These are phyloP conservation scores for Diachasma alloeum DNA, from an alignment of 1,140 invertebrate genomes.

Conservation along the genomic window DNA sequence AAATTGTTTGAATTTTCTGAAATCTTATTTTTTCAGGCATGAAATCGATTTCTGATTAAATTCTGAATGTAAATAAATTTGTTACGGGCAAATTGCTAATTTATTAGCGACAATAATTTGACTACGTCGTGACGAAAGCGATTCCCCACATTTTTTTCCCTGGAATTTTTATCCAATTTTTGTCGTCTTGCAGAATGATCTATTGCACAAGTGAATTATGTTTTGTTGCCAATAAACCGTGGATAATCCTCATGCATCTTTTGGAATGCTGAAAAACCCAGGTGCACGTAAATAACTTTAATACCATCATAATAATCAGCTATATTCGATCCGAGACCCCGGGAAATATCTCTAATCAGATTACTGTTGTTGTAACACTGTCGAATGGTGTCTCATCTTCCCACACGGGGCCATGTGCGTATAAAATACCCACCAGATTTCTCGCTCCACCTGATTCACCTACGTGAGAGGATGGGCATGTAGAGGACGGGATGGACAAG, in stretches of 20 bases:
- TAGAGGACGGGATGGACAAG: background rate
- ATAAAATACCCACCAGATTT: background rate
- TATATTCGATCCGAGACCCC: background rate
- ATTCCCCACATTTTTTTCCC: too few relatives aligned
- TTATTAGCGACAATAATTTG: too few relatives aligned
- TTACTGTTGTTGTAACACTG: background rate
- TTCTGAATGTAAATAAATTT: too few relatives aligned
- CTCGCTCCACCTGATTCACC: background rate
- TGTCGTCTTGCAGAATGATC: background rate
- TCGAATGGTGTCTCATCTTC: background rate
- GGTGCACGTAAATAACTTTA: too few relatives aligned
- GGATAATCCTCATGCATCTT: background rate
- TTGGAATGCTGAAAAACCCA: background rate
- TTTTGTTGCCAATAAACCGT: background rate
- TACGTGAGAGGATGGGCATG: background rate
- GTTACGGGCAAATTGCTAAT: too few relatives aligned
- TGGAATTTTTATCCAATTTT: too few relatives aligned
- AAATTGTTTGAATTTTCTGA: too few relatives aligned
- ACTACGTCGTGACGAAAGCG: too few relatives aligned
- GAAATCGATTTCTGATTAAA: too few relatives aligned
- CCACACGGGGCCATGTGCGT: background rate
- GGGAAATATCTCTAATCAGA: slow-evolving; percentile 4
- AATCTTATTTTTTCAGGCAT: too few relatives aligned
- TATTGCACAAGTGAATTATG: background rate
- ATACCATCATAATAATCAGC: background rate